Percentiles rank a stretch among this genome's conserved stretches.
Evolutionary conservation across 2,888 invertebrate species (phyloP).

Genomic region (Pherbina coryleti): DNA sequence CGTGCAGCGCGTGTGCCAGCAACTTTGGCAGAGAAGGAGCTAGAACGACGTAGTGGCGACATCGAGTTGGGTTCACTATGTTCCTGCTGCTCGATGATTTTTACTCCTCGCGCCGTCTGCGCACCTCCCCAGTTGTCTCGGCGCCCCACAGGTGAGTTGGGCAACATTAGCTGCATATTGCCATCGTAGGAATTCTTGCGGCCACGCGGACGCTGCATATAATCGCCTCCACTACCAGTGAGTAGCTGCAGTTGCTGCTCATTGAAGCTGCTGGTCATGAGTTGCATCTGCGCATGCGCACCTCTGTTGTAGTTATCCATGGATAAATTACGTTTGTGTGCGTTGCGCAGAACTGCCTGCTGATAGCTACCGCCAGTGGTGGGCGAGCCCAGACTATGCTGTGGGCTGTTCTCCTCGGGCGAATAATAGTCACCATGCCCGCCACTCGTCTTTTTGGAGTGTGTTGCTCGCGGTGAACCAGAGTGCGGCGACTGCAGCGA

Average conservation of each 20-base stretch:
- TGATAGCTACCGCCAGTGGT: slow-evolving; percentile 44
- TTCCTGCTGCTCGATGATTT: slow-evolving; percentile 20
- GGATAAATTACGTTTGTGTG: slow-evolving; percentile 52
- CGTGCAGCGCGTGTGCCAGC: slow-evolving; percentile 51
- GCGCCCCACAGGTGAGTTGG: slow-evolving; percentile 49
- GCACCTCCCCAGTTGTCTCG: slow-evolving; percentile 36
- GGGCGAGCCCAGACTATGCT: slow-evolving; percentile 61
- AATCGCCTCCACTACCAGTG: slow-evolving; percentile 64
- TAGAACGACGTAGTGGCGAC: slow-evolving; percentile 76
- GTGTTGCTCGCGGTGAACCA: slow-evolving; percentile 52
- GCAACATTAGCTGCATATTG: slow-evolving; percentile 48
- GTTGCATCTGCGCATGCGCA: slow-evolving; percentile 44
- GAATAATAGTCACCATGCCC: slow-evolving; percentile 52
- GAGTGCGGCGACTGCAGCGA: slow-evolving; percentile 64
- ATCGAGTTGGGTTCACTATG: slow-evolving; percentile 48
- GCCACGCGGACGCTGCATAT: slow-evolving; percentile 63
- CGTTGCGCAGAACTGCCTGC: slow-evolving; percentile 48
- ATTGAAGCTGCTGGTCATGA: slow-evolving; percentile 69
- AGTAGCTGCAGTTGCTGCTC: slow-evolving; percentile 64
- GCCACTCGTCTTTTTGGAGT: slow-evolving; percentile 46
- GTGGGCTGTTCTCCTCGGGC: slow-evolving; percentile 64
- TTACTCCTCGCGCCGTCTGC: slow-evolving; percentile 28
- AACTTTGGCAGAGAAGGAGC: slow-evolving; percentile 74
- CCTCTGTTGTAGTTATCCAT: slow-evolving; percentile 38
- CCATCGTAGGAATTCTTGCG: slow-evolving; percentile 69